Percentiles rank a stretch among this genome's conserved stretches.
These are phyloP conservation scores for Sinocyclocheilus maitianheensis DNA, from an alignment of 2,113 vertebrate genomes.

Conservation along the genomic window DNA sequence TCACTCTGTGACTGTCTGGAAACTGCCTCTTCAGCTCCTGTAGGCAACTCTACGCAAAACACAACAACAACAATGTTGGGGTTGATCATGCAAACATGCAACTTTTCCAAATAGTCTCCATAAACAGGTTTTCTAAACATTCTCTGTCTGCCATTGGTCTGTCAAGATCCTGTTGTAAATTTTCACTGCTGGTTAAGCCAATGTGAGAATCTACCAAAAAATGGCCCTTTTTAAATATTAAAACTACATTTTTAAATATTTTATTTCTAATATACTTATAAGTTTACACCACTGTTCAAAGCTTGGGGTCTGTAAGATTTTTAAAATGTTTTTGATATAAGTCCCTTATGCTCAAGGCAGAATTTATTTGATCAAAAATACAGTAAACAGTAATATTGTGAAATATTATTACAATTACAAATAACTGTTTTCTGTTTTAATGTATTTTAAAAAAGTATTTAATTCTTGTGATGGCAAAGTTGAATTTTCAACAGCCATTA, in stretches of 20 bases:
- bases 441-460: no score
- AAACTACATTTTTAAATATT: not conserved
- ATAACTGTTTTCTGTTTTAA: no score
- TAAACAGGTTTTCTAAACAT: constrained; percentile 2
- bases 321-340: not conserved
- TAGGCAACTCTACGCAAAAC: constrained; percentile 87
- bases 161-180: not conserved
- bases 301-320: no score
- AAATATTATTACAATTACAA: not conserved
- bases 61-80: constrained; percentile 62
- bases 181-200: not conserved
- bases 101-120: not conserved
- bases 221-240: not conserved
- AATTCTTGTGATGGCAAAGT: no score
- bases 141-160: not conserved
- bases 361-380: not conserved
- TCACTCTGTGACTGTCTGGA: constrained; percentile 98
- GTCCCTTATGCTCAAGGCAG: not conserved
- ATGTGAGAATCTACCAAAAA: not conserved
- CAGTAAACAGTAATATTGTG: not conserved
- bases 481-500: no score
- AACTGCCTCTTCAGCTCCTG: constrained; percentile 96
- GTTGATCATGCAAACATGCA: not conserved
- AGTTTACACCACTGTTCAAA: not conserved
- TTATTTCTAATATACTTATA: not conserved